Base-by-base conservation (phyloP, 1,140 invertebrate species). In the Platyura marginata region DNA sequence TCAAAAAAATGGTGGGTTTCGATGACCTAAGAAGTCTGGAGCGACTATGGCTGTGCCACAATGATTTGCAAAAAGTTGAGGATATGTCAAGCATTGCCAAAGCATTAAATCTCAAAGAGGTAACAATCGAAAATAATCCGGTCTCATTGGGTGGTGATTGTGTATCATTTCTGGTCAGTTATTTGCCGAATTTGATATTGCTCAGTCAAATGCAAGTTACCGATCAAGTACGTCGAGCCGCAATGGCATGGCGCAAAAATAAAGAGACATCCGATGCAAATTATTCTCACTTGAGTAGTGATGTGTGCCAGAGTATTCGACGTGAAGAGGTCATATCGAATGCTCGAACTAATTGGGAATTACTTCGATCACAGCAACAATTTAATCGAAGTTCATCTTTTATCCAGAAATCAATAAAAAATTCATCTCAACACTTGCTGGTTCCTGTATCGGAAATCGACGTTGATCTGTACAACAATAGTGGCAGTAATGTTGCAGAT, bases 111-210 rank as follows among this genome's bases (percentile, higher is more conserved):
- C 66, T 91, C 4, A 71, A 72, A 37, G 87, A 90, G 65, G 71
- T 92, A 32, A 79, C 83, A 9, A 74, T 92, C 34, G 86, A 92
- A 59, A 81, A 82, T 19, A 92, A 92, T 66, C 85, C 86, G 0
- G 70, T 91, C 2, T 75, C 74, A 21, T 52, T 79, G 33, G 74
- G 69, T 9, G 74, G 77, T 0, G 81, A 85, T 47, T 85, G 79
- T 49, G 70, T 79, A 3, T 77, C 79, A 2, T 87, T 84, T 56
- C 53, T 87, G 25, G 79, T 87, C 0, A 81, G 80, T 0, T 79
- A 82, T 60, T 54, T 87, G 36, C 79, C 81, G 21, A 73, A 74
- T 53, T 62, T 87, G 41, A 61, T 72, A 45, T 64, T 72, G 23
- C 60, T 85, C 21, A 83, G 78, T 48, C 71, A 72, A 40, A 78